Base-by-base conservation (phyloP, 1,140 invertebrate genomes). In the Camponotus floridanus region DNA sequence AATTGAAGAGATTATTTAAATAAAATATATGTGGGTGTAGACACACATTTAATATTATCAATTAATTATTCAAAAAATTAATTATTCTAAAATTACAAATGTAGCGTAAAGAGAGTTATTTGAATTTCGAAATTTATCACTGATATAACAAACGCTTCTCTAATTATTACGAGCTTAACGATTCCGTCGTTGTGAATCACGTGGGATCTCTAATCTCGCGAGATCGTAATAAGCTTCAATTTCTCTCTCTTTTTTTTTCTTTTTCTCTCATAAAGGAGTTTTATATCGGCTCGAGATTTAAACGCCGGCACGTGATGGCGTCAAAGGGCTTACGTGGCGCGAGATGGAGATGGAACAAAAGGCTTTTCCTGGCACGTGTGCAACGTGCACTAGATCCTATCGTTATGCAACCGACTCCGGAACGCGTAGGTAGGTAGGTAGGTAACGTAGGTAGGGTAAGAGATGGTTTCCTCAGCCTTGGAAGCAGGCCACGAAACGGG, bases 361-460 rank as follows among this genome's bases (percentile, higher is more conserved):
- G 68, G 55, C 39, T 61, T 61, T 70, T 59, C 55, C 39, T 55
- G 68, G 68, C 79, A 74, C 79, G 68, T 74, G 68, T 83, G 79
- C 79, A 83, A 83, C 79, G 79, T 74, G 68, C 55, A 39, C 79
- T 68, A 83, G 68, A 83, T 83, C 79, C 68, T 74, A 83, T 83
- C 79, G 79, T 74, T 83, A 83, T 83, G 79, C 79, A 83, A 83
- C 79, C 39, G 68, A 42, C 55, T 61, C 39, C 18, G 39, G 31
- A 26, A 26, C 68, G 55, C 79, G 36, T 45, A 45, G 51, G 39
- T 61, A 26, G 39, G 36, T 59, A 1, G 26, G 26, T 26, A 11
- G 48, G 76, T 68, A 70, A 48, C 13, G 42, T 33, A 9, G 26
- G 26, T 71, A 45, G 39, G 26, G 67, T 33, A 73, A 71, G 21